Percentiles rank a stretch among this genome's conserved stretches.
phyloP scores from a whole-genome alignment of 1,140 invertebrate genomes.

The Drosophila kepulauana region DNA sequence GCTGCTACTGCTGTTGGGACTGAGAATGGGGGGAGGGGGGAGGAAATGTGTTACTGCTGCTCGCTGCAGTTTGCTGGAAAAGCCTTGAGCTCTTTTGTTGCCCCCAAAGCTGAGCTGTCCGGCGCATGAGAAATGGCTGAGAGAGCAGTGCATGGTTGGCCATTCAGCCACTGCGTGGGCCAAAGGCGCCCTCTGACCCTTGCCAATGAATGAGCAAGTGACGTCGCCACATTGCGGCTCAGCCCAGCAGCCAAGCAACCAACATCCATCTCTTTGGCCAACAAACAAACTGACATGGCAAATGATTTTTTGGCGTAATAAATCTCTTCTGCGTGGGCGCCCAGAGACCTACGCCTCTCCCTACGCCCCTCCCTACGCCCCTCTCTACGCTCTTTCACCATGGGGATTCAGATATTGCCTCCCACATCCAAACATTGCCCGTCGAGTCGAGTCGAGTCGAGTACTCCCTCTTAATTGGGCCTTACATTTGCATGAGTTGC shows the following conservation, averaged over 20 bases:
- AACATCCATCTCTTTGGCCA: conserved; percentile 8
- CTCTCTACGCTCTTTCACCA: neutral
- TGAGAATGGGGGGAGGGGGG: neutral
- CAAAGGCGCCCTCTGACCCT: neutral
- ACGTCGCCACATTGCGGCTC: conserved; percentile 18
- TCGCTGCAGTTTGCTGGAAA: conserved; percentile 65
- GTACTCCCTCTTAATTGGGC: conserved; percentile 32
- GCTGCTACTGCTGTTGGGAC: conserved; percentile 22
- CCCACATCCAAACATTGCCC: conserved; percentile 10
- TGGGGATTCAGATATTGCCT: conserved; percentile 18
- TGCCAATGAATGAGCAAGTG: conserved; percentile 11
- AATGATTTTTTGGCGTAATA: conserved; percentile 40
- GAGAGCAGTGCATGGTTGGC: neutral
- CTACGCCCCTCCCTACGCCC: neutral
- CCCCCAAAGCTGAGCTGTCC: conserved; percentile 4
- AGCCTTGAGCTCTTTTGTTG: conserved; percentile 67
- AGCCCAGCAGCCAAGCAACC: neutral
- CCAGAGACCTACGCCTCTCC: neutral
- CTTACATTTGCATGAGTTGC: conserved; percentile 18
- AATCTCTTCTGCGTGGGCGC: conserved; percentile 50
- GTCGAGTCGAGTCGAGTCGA: neutral
- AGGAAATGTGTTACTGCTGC: conserved; percentile 61
- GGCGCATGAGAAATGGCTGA: conserved; percentile 42
- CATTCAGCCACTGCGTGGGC: conserved; percentile 28
- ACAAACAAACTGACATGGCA: conserved; percentile 42